Evolutionary conservation across 2,113 vertebrate genomes (phyloP), one percentile per base, ranked within the genome.

Genomic region (Centropus bengalensis): DNA sequence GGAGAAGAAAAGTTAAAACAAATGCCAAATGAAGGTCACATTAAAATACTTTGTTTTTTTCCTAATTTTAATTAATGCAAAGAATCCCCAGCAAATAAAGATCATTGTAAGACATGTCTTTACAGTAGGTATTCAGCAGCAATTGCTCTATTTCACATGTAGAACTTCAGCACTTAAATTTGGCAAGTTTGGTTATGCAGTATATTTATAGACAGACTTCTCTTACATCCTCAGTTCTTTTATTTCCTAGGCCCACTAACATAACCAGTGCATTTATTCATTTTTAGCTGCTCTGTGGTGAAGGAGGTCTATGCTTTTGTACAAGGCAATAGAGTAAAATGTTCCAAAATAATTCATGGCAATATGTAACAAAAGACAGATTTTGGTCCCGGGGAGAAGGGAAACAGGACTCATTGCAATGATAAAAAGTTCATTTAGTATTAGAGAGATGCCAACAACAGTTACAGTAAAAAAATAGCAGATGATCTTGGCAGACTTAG

Each of bases 11-110:
- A 99, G 98, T 99, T 99, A 98, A 99, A 98, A 98, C 96, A 99
- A 99, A 99, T 99, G 98, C 98, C 98, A 98, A 98, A 99, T 99
- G 99, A 99, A 99, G 99, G 99, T 99, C 99, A 99, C 97, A 98
- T 99, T 98, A 98, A 98, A 99, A 99, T 99, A 98, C 98, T 98
- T 98, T 96, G 97, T 81, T 97, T 96, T 96, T 95, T 98, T 88
- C 93, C 86, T 91, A 94, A 79, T 98, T 97, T 98, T 98, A 98
- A 98, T 98, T 98, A 98, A 98, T 94, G 97, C 96, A 97, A 98
- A 98, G 85, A 94, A 95, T 93, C 91, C 94, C 98, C 95, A 93
- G 96, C 93, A 97, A 97, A 97, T 93, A 88, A 94, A 95, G 68
- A 96, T 54, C 78, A 59, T 80, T 95, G 52, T 49, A 95, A 96